Conservation (phyloP, 2,888 invertebrate species). For the Phlogophora meticulosa region DNA sequence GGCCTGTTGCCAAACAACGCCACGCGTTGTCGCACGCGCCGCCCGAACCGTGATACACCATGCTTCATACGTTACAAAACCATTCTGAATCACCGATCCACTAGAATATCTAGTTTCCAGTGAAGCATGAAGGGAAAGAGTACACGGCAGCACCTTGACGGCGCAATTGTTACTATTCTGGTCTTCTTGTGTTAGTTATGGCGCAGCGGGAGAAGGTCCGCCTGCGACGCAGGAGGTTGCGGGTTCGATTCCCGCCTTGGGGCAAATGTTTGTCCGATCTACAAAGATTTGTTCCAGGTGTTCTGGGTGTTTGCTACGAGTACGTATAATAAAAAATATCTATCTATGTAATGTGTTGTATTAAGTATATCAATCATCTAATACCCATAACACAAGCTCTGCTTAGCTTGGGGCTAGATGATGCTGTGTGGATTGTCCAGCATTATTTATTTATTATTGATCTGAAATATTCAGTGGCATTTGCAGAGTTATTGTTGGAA, state of each 20-base stretch:
- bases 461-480: conserved; percentile 39
- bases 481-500: conserved; percentile 52
- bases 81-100: conserved; percentile 29
- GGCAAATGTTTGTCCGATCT: too few relatives aligned
- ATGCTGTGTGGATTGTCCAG: too few relatives aligned
- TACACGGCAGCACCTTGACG: conserved; percentile 9
- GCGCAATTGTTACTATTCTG: conserved; percentile 27
- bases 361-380: too few relatives aligned
- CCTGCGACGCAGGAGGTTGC: too few relatives aligned
- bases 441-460: conserved; percentile 38
- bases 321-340: too few relatives aligned
- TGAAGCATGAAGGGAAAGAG: not conserved
- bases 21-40: conserved; percentile 42
- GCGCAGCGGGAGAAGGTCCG: too few relatives aligned
- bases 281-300: too few relatives aligned
- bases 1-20: conserved; percentile 55
- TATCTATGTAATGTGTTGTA: too few relatives aligned
- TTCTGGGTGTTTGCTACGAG: too few relatives aligned
- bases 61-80: conserved; percentile 7
- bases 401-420: too few relatives aligned
- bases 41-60: not conserved
- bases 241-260: too few relatives aligned
- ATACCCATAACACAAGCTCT: too few relatives aligned
- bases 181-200: conserved; percentile 29
- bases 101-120: not conserved